Evolutionary conservation across 1,140 invertebrate species (phyloP).

Genomic region (Drosophila nikananu): DNA sequence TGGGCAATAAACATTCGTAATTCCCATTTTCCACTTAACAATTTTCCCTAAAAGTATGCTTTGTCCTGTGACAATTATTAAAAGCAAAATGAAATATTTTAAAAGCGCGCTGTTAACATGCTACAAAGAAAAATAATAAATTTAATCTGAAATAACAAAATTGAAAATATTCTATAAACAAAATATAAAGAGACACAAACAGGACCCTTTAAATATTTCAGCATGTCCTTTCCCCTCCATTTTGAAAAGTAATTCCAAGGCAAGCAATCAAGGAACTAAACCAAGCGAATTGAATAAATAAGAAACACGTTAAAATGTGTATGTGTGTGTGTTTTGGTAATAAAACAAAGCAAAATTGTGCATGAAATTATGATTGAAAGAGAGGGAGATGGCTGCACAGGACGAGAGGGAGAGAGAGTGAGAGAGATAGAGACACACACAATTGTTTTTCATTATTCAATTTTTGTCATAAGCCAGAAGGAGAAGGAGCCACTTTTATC

Average conservation of each 20-base stretch:
- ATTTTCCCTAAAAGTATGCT: slow-evolving; percentile 52
- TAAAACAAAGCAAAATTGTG: slow-evolving; percentile 81
- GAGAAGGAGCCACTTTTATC: slow-evolving; percentile 43
- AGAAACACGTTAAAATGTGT: slow-evolving; percentile 62
- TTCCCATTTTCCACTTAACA: background rate
- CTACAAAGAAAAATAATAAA: background rate
- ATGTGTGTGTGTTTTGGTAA: slow-evolving; percentile 35
- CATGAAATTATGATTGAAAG: slow-evolving; percentile 75
- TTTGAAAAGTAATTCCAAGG: slow-evolving; percentile 22
- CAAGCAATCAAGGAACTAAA: slow-evolving; percentile 78
- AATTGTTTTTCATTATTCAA: slow-evolving; percentile 84
- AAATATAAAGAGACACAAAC: background rate
- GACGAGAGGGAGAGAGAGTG: slow-evolving; percentile 32
- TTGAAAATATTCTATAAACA: background rate
- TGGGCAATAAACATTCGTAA: too few species aligned
- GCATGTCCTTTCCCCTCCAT: slow-evolving; percentile 7
- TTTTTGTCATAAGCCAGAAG: slow-evolving; percentile 71
- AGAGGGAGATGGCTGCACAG: slow-evolving; percentile 17
- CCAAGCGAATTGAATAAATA: slow-evolving; percentile 83
- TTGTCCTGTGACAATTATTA: background rate
- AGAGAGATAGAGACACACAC: slow-evolving; percentile 57
- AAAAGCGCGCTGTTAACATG: background rate
- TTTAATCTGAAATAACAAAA: background rate
- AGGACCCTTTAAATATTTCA: background rate
- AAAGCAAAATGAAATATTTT: slow-evolving; percentile 10